Conservation (phyloP, 2,797 vertebrate genomes). For the Eulemur coronatus region DNA sequence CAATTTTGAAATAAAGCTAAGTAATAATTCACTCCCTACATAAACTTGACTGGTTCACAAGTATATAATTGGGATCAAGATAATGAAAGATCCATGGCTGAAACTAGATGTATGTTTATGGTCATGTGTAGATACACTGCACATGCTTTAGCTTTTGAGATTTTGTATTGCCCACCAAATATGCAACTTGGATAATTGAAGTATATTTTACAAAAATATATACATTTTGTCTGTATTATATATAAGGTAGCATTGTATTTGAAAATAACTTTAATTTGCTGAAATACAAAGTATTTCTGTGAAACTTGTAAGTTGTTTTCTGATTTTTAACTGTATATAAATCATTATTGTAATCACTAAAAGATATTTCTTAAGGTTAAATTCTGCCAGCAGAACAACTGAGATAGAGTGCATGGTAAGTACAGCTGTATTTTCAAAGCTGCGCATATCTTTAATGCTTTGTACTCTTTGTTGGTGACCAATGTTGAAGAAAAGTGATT, state of each 20-base stretch:
- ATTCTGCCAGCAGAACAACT: not conserved
- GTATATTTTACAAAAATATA: not conserved
- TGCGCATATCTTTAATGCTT: not conserved
- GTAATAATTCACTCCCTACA: not conserved
- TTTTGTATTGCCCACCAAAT: not conserved
- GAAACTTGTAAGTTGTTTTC: not conserved
- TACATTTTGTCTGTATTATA: not conserved
- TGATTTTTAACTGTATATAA: not conserved
- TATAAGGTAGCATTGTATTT: not conserved
- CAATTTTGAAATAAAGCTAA: conserved; percentile 29
- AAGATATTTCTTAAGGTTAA: not conserved
- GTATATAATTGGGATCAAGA: not conserved
- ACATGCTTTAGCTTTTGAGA: not conserved
- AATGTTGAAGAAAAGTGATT: conserved; percentile 42
- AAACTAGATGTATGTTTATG: not conserved
- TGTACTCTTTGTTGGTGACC: not conserved
- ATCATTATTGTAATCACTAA: not conserved
- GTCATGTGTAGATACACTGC: not conserved
- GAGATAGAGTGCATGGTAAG: not conserved
- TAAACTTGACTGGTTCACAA: not conserved
- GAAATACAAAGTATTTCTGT: not conserved
- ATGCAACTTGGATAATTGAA: not conserved
- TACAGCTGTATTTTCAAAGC: not conserved
- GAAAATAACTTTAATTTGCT: conserved; percentile 20
- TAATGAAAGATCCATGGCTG: not conserved